Evolutionary conservation across 2,888 invertebrate genomes (phyloP), one percentile per base, ranked within the genome.

Genomic region (Dromius quadrimaculatus): DNA sequence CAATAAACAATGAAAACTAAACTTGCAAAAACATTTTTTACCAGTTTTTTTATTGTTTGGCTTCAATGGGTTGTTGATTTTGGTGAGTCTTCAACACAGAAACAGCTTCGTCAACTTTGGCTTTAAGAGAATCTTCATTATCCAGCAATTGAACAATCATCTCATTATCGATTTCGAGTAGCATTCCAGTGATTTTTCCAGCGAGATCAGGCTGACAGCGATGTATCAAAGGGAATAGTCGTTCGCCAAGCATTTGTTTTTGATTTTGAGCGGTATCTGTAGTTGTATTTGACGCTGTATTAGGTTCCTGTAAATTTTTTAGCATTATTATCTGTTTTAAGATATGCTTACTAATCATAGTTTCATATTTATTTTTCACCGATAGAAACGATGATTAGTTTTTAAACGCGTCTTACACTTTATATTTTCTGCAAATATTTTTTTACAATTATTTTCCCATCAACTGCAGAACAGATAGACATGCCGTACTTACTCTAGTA

Each of bases 151-250:
- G 96, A 76, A 98, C 87, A 77, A 98, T 85, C 83, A 98, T 98
- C 5, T 96, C 93, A 84, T 97, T 97, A 85, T 99, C 98, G 80
- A 98, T 98, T 84, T 99, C 98, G 78, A 98, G 85, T 83, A 98
- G 87, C 98, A 98, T 98, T 78, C 98, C 98, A 73, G 98, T 98
- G 76, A 99, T 97, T 84, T 98, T 98, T 62, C 98, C 98, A 75
- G 98, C 97, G 78, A 96, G 87, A 71, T 92, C 90, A 23, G 95
- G 92, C 83, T 97, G 94, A 92, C 97, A 95, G 77, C 92, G 88
- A 82, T 94, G 92, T 82, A 98, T 97, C 75, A 97, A 89, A 19
- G 97, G 97, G 90, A 95, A 99, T 71, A 99, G 88, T 75, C 97
- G 91, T 84, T 99, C 98, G 74, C 98, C 98, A 75, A 99, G 87